phyloP scores from a whole-genome alignment of 2,797 vertebrate genomes.

The Babyrousa celebensis region DNA sequence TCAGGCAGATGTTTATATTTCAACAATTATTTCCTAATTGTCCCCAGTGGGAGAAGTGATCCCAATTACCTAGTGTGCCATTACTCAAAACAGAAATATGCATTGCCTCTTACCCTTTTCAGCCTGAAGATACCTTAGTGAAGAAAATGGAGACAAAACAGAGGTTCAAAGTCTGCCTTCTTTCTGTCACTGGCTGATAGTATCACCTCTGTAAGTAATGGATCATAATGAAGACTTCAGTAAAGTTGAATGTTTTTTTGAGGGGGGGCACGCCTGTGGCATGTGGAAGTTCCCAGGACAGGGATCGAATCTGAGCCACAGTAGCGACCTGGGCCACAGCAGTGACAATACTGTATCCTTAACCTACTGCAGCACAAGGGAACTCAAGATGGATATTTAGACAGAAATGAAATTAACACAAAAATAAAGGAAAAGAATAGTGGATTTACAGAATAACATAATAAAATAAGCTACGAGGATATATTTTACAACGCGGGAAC shows the following conservation, averaged over 20 bases:
- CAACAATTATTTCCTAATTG: slow-evolving; percentile 55
- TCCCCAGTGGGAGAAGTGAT: slow-evolving; percentile 18
- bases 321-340: no score
- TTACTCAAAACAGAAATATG: slow-evolving; percentile 25
- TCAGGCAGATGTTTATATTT: slow-evolving; percentile 41
- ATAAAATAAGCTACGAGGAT: neutral
- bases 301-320: no score
- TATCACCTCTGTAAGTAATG: neutral
- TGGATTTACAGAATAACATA: slow-evolving; percentile 25
- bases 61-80: neutral
- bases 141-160: slow-evolving; percentile 57
- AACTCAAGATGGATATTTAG: neutral
- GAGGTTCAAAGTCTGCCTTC: slow-evolving; percentile 23
- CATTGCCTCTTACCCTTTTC: neutral
- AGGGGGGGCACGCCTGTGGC: no score
- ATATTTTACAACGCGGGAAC: neutral
- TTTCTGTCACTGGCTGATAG: neutral
- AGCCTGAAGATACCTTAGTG: slow-evolving; percentile 45
- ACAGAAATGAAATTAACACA: slow-evolving; percentile 53
- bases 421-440: slow-evolving; percentile 25
- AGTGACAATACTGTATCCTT: no score
- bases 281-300: no score
- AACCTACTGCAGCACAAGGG: no score
- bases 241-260: slow-evolving; percentile 14
- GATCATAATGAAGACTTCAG: slow-evolving; percentile 13